A percentile compares a stretch with the other conserved stretches of the same genome.
These are phyloP conservation scores for Tachysurus vachellii DNA, from an alignment of 2,113 vertebrate genomes.

Conservation along the genomic window DNA sequence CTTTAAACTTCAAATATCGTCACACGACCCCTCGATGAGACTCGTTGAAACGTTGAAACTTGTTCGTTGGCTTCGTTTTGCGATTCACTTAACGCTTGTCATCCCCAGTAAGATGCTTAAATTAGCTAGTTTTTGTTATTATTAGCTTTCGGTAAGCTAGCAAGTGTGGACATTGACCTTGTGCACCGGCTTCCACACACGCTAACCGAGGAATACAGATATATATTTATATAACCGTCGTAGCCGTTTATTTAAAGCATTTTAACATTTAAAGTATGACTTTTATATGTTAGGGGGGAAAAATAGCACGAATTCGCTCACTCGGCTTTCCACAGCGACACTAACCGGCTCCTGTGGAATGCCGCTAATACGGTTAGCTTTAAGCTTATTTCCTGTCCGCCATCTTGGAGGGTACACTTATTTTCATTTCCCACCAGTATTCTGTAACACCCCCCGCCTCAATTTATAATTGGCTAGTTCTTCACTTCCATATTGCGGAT, in stretches of 20 bases:
- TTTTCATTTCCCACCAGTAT: background rate
- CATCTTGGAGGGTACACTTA: conserved; percentile 51
- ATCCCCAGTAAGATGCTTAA: background rate
- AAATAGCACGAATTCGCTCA: background rate
- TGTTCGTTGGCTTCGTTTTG: background rate
- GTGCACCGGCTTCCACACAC: conserved; percentile 56
- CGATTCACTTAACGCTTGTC: background rate
- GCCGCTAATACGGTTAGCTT: conserved; percentile 45
- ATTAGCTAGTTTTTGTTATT: conserved; percentile 27
- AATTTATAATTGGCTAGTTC: background rate
- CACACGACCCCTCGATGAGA: background rate
- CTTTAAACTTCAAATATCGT: conserved; percentile 18
- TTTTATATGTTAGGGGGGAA: background rate
- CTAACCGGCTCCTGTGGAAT: conserved; percentile 62
- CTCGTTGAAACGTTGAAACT: background rate
- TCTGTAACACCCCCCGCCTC: background rate
- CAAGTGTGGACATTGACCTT: conserved; percentile 62
- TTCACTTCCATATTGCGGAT: background rate
- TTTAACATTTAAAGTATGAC: too few species aligned
- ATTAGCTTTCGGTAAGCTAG: conserved; percentile 40
- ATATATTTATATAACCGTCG: background rate
- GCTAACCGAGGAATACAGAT: conserved; percentile 27
- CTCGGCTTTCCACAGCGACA: conserved; percentile 51
- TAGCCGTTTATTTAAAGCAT: background rate
- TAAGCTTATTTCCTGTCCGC: conserved; percentile 61